These are phyloP conservation scores for Tachuris rubrigastra DNA, from an alignment of 2,113 vertebrate species.

Conservation along the genomic window DNA sequence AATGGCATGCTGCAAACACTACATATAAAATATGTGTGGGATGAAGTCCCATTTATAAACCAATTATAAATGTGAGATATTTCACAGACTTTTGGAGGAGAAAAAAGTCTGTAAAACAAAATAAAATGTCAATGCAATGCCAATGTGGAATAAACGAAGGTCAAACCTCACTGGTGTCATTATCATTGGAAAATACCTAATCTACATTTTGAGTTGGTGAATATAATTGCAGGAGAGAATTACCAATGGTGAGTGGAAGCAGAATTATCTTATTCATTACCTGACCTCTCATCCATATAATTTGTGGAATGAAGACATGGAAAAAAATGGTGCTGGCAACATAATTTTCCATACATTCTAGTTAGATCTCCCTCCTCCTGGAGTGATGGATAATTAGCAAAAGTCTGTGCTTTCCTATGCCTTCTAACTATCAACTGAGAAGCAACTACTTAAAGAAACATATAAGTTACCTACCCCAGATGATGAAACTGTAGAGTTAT, in stretches of 20 bases:
- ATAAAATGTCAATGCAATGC: not conserved
- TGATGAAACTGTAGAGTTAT: not conserved
- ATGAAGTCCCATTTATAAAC: slow-evolving; percentile 54
- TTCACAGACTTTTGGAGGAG: not conserved
- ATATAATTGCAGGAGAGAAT: slow-evolving; percentile 22
- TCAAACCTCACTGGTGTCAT: not conserved
- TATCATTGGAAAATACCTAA: slow-evolving; percentile 2
- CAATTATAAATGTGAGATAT: slow-evolving; percentile 57
- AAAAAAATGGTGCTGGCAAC: not conserved
- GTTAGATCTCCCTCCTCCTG: not conserved
- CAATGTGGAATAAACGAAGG: slow-evolving; percentile 21
- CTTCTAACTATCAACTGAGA: not conserved
- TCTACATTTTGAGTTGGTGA: not conserved
- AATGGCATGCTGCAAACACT: slow-evolving; percentile 38
- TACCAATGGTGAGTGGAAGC: not conserved
- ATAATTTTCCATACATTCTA: not conserved
- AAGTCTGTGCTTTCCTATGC: not conserved
- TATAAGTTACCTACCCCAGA: not conserved
- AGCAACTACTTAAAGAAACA: not conserved
- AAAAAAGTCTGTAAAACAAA: slow-evolving; percentile 6
- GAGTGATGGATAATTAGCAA: not conserved
- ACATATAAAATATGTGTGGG: slow-evolving; percentile 55
- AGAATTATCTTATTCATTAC: slow-evolving; percentile 5
- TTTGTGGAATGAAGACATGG: not conserved
- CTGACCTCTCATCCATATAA: not conserved